Conservation (phyloP, 2,888 invertebrate species). For the Elgonia sp. region DNA sequence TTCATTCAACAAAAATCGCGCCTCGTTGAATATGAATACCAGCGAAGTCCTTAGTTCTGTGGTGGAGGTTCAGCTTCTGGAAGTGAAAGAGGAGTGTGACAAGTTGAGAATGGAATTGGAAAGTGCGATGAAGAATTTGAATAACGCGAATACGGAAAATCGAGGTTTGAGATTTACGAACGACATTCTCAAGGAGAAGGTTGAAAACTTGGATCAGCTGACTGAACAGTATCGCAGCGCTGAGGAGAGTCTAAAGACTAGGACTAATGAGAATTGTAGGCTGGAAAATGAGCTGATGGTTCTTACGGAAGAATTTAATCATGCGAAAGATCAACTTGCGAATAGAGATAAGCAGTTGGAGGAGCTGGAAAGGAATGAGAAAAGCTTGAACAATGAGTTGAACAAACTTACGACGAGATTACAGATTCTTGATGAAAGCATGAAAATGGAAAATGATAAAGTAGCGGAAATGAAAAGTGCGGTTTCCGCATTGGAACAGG, state of each 20-base stretch:
- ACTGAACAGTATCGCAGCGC: conserved; percentile 70
- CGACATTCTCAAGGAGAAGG: conserved; percentile 70
- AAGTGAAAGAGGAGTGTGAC: conserved; percentile 84
- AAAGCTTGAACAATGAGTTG: conserved; percentile 66
- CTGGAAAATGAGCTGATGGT: conserved; percentile 72
- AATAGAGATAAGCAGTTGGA: conserved; percentile 72
- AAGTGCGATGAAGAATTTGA: conserved; percentile 83
- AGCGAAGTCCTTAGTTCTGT: conserved; percentile 84
- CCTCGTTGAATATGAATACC: conserved; percentile 78
- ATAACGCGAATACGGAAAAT: conserved; percentile 74
- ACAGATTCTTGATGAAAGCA: conserved; percentile 65
- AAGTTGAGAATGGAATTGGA: conserved; percentile 86
- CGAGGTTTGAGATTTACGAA: conserved; percentile 70
- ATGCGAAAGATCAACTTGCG: conserved; percentile 68
- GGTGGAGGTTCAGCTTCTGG: conserved; percentile 86
- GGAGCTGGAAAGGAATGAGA: conserved; percentile 67
- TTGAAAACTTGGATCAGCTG: conserved; percentile 72
- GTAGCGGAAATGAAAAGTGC: conserved; percentile 32
- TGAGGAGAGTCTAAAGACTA: conserved; percentile 58
- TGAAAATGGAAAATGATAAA: conserved; percentile 41
- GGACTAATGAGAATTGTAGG: conserved; percentile 59
- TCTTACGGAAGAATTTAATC: conserved; percentile 70
- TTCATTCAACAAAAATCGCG: conserved; percentile 33
- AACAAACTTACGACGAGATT: conserved; percentile 63
- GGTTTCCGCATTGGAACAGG: conserved; percentile 61